Evolutionary conservation across 1,140 invertebrate species (phyloP).

Genomic region (Drosophila tropicalis): DNA sequence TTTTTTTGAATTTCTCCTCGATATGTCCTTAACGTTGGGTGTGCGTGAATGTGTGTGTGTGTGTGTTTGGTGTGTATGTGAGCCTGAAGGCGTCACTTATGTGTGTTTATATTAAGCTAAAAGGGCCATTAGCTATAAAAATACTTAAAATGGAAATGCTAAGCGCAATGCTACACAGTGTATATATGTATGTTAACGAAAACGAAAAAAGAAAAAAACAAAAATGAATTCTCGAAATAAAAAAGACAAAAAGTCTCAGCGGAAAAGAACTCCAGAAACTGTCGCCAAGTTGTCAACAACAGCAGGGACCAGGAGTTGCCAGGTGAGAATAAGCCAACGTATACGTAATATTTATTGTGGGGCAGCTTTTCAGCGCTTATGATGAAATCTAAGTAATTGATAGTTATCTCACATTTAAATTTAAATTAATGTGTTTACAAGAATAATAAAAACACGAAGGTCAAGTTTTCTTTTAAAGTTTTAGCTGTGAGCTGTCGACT

Average conservation of each 20-base stretch:
- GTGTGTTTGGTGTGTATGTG: slow-evolving; percentile 15
- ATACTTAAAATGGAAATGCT: slow-evolving; percentile 76
- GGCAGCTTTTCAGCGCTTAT: neutral
- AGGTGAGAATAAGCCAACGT: slow-evolving; percentile 30
- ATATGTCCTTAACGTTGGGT: neutral
- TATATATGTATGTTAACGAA: slow-evolving; percentile 50
- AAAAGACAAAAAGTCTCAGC: slow-evolving; percentile 4
- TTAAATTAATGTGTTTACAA: too few species aligned
- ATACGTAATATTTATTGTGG: slow-evolving; percentile 17
- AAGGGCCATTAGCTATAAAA: slow-evolving; percentile 80
- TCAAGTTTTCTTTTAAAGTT: too few species aligned
- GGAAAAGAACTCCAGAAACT: slow-evolving; percentile 59
- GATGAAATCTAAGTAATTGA: slow-evolving; percentile 2
- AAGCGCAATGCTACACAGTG: slow-evolving; percentile 62
- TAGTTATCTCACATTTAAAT: slow-evolving; percentile 6
- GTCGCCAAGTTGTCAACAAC: slow-evolving; percentile 66
- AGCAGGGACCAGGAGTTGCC: slow-evolving; percentile 14
- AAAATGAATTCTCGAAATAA: slow-evolving; percentile 27
- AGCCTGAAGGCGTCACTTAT: slow-evolving; percentile 46
- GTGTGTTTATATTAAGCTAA: slow-evolving; percentile 78
- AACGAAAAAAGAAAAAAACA: slow-evolving; percentile 36
- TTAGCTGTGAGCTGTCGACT: too few species aligned
- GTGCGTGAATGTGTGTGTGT: slow-evolving; percentile 1
- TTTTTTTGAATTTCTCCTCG: slow-evolving; percentile 37
- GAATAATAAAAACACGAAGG: too few species aligned